Evolutionary conservation across 2,113 vertebrate species (phyloP), one percentile per base, ranked within the genome.

Genomic region (Otocyon megalotis): DNA sequence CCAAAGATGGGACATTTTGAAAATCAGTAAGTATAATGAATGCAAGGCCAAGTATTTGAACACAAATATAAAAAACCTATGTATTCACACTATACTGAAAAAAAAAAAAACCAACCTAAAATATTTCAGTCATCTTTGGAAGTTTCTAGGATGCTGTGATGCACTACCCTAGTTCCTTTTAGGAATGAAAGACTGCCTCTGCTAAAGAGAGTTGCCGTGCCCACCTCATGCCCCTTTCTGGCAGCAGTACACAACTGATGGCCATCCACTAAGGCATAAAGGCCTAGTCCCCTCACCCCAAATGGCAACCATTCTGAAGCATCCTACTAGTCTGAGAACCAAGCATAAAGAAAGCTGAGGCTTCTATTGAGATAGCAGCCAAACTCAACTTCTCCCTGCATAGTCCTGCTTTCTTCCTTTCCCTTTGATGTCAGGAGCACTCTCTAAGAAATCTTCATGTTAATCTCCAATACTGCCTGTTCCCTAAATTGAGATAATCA

Each of bases 401-500:
- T 4, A 53, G 14, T 84, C 4, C 24, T 65, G 48, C 28, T 79
- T 80, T 35, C 26, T 92, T 58, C 62, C 53, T 30, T 22, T 54
- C 43, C 24, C 35, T 92, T 71, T 72, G 48, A 72, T 82, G 15
- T 69, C 50, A 54, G 67, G 32, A 86, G 6, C 35, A 81, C 32
- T 90, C 65, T 15, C 22, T 87, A 81, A 93, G 69, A 79, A 72
- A 65, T 17, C 16, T 58, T 83, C 67, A 48, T 28, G 10, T 82
- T 88, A 54, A 35, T 88, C 28, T 76, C 53, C 53, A 95, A 35
- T 54, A 91, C 4, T 69, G 37, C 65, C 60, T 72, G 76, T 60
- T 69, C 37, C 26, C 53, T 91, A 82, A 80, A 8, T 96, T 92
- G 92, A 92, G 58, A 53, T 83, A 92, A 82, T 88, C 35, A 53